Evolutionary conservation across 53 echinoderm and acorn worm genomes (phyloP).

Genomic region (Luidia sarsii): DNA sequence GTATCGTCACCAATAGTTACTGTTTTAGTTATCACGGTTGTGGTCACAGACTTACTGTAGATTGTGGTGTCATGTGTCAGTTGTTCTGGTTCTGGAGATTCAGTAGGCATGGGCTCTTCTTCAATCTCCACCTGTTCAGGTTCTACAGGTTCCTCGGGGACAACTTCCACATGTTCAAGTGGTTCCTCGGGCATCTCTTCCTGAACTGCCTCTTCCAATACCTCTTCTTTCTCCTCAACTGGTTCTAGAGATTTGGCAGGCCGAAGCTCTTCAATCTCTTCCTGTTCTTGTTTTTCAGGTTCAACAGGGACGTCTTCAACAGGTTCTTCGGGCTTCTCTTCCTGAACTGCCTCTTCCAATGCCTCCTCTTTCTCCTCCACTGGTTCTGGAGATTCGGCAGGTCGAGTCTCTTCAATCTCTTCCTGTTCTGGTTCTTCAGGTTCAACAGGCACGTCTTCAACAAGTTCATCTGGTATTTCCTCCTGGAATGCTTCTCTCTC

Average conservation of each 20-base stretch:
- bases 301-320: not conserved
- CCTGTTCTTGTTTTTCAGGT: not conserved
- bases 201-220: not conserved
- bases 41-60: no score
- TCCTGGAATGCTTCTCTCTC: no score
- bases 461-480: not conserved
- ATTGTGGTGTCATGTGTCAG: no score
- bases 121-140: not conserved
- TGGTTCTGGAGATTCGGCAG: no score
- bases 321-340: not conserved
- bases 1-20: not conserved
- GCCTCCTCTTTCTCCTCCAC: not conserved
- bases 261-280: no score
- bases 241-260: no score
- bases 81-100: not conserved
- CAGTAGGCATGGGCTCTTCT: conserved; percentile 23
- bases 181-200: conserved; percentile 24
- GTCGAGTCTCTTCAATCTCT: no score
- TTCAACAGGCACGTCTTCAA: conserved; percentile 16
- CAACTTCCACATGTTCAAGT: not conserved
- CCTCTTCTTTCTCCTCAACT: conserved; percentile 30
- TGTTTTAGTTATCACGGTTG: not conserved
- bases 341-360: not conserved
- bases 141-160: not conserved
- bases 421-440: conserved; percentile 9